phyloP scores from a whole-genome alignment of 2,113 vertebrate genomes.

The Sander lucioperca region DNA sequence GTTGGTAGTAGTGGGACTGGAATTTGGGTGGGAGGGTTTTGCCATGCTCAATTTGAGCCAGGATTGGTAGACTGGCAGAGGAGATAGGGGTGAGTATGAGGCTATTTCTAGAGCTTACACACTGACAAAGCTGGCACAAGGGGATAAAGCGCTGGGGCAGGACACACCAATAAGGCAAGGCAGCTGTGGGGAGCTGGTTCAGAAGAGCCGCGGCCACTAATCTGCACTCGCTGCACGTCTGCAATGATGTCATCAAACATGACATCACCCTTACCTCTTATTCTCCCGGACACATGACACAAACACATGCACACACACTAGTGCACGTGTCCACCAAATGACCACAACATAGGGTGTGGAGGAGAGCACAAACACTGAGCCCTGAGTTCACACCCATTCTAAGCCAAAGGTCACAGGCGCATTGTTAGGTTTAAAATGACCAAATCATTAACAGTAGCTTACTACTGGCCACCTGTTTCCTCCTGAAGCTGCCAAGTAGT shows the following conservation, averaged over 20 bases:
- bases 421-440: constrained; percentile 26
- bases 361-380: constrained; percentile 10
- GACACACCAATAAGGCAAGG: constrained; percentile 53
- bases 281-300: constrained; percentile 45
- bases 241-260: constrained; percentile 76
- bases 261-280: constrained; percentile 70
- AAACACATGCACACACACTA: constrained; percentile 14
- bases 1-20: constrained; percentile 47
- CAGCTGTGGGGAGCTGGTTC: constrained; percentile 53
- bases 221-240: constrained; percentile 70
- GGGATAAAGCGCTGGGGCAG: constrained; percentile 43
- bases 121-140: constrained; percentile 33
- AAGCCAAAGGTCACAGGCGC: constrained; percentile 32
- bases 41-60: constrained; percentile 63
- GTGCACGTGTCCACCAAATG: constrained; percentile 22
- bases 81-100: constrained; percentile 37
- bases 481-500: background rate
- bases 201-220: constrained; percentile 46
- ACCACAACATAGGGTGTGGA: constrained; percentile 32
- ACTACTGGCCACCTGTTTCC: constrained; percentile 46
- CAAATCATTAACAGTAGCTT: background rate
- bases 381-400: constrained; percentile 13
- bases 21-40: constrained; percentile 53
- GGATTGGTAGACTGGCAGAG: constrained; percentile 62
- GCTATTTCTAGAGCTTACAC: constrained; percentile 66